Percentiles rank a stretch among this genome's conserved stretches.
These are phyloP conservation scores for Delia radicum DNA, from an alignment of 1,140 invertebrate genomes.

Conservation along the genomic window DNA sequence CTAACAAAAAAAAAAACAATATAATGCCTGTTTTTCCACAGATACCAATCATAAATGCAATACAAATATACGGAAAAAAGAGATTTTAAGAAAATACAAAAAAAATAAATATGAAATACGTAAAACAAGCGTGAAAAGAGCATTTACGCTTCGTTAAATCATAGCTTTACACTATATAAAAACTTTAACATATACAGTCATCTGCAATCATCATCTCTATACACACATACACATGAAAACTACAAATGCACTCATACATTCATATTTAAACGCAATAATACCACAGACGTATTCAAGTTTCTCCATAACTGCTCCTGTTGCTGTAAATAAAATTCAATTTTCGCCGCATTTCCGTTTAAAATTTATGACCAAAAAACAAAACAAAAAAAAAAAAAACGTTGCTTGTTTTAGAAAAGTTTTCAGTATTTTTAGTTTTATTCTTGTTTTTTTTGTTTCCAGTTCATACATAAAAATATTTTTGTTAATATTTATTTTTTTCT, in stretches of 20 bases:
- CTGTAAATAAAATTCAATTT: conserved; percentile 21
- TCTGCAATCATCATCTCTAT: not conserved
- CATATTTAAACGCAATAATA: not conserved
- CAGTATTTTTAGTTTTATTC: not conserved
- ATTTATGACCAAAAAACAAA: conserved; percentile 10
- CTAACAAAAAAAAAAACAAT: not conserved
- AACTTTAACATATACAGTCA: not conserved
- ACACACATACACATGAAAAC: not conserved
- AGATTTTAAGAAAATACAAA: too few species aligned
- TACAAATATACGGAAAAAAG: too few species aligned
- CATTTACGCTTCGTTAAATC: conserved; percentile 23
- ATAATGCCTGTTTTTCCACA: too few species aligned
- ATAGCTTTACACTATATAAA: not conserved
- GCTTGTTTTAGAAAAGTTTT: conserved; percentile 16
- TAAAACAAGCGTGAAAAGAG: conserved; percentile 23
- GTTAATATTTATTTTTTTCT: not conserved
- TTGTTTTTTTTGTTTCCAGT: not conserved
- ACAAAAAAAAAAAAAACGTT: not conserved
- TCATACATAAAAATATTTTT: not conserved
- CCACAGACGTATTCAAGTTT: conserved; percentile 19
- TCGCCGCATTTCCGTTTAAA: conserved; percentile 23
- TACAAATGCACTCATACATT: not conserved
- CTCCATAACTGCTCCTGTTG: conserved; percentile 8
- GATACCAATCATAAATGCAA: too few species aligned
- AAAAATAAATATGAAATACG: not conserved